Conservation (phyloP, 2,888 invertebrate genomes). For the Leptinotarsa juncta region DNA sequence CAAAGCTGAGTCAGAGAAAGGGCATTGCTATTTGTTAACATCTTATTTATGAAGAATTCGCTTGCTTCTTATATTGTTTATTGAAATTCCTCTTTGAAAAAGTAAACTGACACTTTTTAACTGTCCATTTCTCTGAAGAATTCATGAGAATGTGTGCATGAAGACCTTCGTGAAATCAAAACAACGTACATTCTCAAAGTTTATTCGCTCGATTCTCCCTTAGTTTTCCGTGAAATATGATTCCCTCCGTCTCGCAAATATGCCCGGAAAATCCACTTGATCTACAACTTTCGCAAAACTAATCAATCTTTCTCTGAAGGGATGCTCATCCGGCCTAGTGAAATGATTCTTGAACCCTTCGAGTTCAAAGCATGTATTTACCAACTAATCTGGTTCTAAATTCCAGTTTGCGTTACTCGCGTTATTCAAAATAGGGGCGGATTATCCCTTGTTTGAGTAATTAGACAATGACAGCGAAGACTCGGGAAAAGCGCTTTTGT, state of each 20-base stretch:
- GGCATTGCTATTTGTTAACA: too few species aligned
- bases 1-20: too few species aligned
- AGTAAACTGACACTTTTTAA: too few species aligned
- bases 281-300: neutral
- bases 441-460: conserved; percentile 6
- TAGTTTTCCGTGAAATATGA: neutral
- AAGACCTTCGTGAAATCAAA: too few species aligned
- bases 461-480: neutral
- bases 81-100: too few species aligned
- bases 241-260: neutral
- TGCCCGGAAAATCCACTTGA: neutral
- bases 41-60: too few species aligned
- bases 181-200: too few species aligned
- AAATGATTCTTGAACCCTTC: conserved; percentile 14
- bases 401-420: neutral
- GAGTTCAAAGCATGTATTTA: neutral
- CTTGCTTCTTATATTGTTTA: too few species aligned
- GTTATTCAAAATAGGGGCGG: conserved; percentile 4
- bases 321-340: conserved; percentile 1
- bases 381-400: conserved; percentile 3
- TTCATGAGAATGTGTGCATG: too few species aligned
- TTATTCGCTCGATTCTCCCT: neutral
- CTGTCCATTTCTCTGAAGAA: too few species aligned
- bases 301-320: conserved; percentile 11
- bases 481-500: too few species aligned